Conservation (phyloP, 2,888 invertebrate genomes). For the Bruchidius siliquastri region DNA sequence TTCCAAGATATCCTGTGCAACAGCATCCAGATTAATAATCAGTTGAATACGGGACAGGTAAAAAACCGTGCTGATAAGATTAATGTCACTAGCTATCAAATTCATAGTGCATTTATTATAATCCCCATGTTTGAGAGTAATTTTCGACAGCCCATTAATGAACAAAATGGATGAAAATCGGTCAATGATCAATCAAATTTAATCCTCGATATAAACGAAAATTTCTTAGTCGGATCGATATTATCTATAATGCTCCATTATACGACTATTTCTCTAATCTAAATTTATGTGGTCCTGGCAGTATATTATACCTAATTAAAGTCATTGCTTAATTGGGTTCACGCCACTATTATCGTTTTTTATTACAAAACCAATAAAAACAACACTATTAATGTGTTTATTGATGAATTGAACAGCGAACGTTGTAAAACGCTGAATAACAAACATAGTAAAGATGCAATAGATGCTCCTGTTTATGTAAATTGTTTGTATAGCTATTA, state of each 20-base stretch:
- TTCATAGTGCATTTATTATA: neutral
- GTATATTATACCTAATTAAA: neutral
- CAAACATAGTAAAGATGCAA: constrained; percentile 4
- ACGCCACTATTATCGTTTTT: neutral
- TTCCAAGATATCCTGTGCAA: too few species aligned
- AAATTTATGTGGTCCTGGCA: neutral
- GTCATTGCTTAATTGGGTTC: neutral
- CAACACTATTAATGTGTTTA: neutral
- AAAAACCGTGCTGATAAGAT: neutral
- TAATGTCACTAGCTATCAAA: neutral
- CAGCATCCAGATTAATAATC: neutral
- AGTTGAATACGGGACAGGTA: neutral
- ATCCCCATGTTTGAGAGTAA: neutral
- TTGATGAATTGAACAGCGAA: constrained; percentile 3
- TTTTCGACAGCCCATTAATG: neutral
- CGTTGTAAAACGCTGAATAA: constrained; percentile 1
- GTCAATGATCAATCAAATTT: neutral
- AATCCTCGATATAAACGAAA: neutral
- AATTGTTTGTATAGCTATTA: constrained; percentile 1
- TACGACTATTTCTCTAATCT: neutral
- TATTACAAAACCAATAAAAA: neutral
- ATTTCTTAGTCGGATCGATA: neutral
- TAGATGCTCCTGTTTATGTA: constrained; percentile 6
- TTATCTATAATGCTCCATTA: neutral
- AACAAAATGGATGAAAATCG: neutral